These are phyloP conservation scores for Colostygia pectinataria DNA, from an alignment of 2,888 invertebrate species.

Conservation along the genomic window DNA sequence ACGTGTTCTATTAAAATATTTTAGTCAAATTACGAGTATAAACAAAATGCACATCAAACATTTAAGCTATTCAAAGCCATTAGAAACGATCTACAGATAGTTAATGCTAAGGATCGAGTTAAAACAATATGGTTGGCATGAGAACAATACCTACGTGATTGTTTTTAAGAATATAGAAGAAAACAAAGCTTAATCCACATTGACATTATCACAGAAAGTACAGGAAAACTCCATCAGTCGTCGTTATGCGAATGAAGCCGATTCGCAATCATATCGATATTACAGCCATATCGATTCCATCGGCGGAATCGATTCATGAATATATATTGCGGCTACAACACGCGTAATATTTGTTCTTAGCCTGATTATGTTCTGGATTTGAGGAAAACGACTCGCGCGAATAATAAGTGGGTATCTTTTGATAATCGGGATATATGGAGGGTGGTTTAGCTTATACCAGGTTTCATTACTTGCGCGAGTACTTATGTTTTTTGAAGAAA, in stretches of 20 bases:
- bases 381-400: slow-evolving; percentile 23
- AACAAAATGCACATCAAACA: background rate
- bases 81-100: too few species aligned
- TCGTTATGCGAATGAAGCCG: slow-evolving; percentile 30
- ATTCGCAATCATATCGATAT: slow-evolving; percentile 60
- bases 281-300: slow-evolving; percentile 45
- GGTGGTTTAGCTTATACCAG: background rate
- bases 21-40: too few species aligned
- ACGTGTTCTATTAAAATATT: background rate
- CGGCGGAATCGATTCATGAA: slow-evolving; percentile 61
- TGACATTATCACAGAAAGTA: slow-evolving; percentile 13
- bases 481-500: too few species aligned
- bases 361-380: slow-evolving; percentile 29
- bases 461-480: background rate
- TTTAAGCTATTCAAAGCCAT: too few species aligned
- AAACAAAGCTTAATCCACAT: background rate
- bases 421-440: slow-evolving; percentile 7
- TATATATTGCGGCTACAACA: slow-evolving; percentile 47
- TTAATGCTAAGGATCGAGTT: too few species aligned
- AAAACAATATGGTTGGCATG: too few species aligned
- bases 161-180: background rate
- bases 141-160: too few species aligned
- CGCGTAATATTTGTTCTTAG: slow-evolving; percentile 23
- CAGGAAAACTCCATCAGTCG: slow-evolving; percentile 19
- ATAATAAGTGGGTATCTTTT: slow-evolving; percentile 15